Base-by-base conservation (phyloP, 2,888 invertebrate species). In the Drosophila subsilvestris region DNA sequence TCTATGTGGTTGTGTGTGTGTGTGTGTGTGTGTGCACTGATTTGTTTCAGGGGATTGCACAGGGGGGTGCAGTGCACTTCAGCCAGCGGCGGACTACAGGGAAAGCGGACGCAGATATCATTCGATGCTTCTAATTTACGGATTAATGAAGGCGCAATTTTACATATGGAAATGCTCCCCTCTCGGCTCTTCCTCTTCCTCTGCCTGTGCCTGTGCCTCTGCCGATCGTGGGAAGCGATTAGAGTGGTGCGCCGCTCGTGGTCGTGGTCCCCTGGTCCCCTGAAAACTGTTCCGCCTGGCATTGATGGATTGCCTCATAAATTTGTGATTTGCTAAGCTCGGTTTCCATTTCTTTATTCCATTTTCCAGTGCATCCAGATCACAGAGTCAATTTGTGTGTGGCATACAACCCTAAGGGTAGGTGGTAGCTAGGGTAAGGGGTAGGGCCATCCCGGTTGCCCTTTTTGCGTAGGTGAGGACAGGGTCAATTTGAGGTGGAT, bases 191-290 rank as follows among this genome's bases (percentile, higher is more conserved):
- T 4, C 14, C 14, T 32, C 5, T 57, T 58, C 22, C 77, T 9
- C 9, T 29, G 20, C 20, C 2, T 20, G 20, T 22, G 27, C 25
- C 25, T 29, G 29, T 3, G 37, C 14, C 37, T n/a, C 37, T 58
- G 60, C 27, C 77, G 89, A 90, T 89, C 90, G 89, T 90, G 89
- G 89, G 89, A 89, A 90, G 88, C 82, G 88, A 90, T 88, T 83
- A 89, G 74, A 63, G 63, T 58, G 55, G 57, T 54, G 54, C 55
- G 25, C 25, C 27, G 20, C 20, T 32, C 22, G 32, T 27, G 47
- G 51, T 29, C 29, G 29, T 10, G 1, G 27, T 25, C 25, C 25
- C 25, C 25, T 29, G 29, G 10, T 61, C 54, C 44, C 62, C 57
- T 56, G 60, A 57, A 53, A 68, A 61, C 68, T 62, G 68, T 51